Conservation (phyloP, 30 jellyfish, hydroid and myxozoan species). For the Aurelia coerulea region DNA sequence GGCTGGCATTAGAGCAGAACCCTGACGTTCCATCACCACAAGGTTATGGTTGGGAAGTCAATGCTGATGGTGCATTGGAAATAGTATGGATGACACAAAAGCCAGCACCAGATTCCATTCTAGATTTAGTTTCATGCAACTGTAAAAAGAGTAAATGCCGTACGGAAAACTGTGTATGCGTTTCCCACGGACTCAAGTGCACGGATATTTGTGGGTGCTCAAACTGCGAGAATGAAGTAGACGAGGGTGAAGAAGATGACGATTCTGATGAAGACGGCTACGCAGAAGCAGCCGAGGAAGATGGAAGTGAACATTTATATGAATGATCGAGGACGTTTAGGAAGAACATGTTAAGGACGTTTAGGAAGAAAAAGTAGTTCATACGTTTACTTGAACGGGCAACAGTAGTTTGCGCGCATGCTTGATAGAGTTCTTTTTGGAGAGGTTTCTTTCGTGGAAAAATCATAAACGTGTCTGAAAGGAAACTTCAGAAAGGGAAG, state of each 20-base stretch:
- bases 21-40: conserved; percentile 56
- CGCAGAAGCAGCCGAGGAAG: conserved; percentile 36
- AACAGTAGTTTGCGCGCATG: too few species aligned
- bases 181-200: conserved; percentile 33
- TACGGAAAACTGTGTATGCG: conserved; percentile 21
- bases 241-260: not conserved
- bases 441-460: not conserved
- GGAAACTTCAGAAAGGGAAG: conserved; percentile 5
- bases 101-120: conserved; percentile 68
- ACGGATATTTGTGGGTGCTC: not conserved
- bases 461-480: not conserved
- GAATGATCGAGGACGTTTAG: not conserved
- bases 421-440: not conserved
- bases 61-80: not conserved
- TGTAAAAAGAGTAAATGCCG: conserved; percentile 41
- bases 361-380: not conserved
- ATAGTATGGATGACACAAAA: conserved; percentile 24
- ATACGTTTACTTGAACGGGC: not conserved
- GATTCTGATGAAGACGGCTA: conserved; percentile 30
- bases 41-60: conserved; percentile 62
- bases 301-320: conserved; percentile 3
- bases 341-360: too few species aligned
- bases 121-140: not conserved
- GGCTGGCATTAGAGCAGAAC: conserved; percentile 31
- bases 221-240: not conserved